Percentiles rank a stretch among this genome's conserved stretches.
phyloP scores from a whole-genome alignment of 2,113 vertebrate genomes.

The Spilogale gracilis region DNA sequence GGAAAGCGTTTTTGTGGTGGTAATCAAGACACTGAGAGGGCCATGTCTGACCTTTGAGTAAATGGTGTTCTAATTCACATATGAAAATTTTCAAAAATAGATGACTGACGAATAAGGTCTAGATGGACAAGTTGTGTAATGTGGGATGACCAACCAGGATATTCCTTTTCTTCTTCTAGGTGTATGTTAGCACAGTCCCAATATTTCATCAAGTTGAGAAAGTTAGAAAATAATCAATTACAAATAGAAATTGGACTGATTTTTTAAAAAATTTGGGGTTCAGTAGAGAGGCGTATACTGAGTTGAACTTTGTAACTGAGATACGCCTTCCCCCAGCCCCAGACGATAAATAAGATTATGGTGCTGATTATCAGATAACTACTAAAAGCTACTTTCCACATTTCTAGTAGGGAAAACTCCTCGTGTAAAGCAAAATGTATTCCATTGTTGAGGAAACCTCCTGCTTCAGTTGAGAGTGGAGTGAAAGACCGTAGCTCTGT shows the following conservation, averaged over 20 bases:
- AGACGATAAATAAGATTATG: not conserved
- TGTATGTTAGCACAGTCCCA: not conserved
- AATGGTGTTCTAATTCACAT: not conserved
- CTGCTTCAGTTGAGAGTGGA: not conserved
- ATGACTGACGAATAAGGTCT: not conserved
- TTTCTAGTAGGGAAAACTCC: constrained; percentile 2
- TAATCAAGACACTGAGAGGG: not conserved
- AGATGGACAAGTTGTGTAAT: not conserved
- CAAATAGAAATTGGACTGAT: constrained; percentile 5
- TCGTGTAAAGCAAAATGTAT: not conserved
- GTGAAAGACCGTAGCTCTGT: not conserved
- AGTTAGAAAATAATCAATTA: constrained; percentile 3
- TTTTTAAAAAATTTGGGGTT: not conserved
- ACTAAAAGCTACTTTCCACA: not conserved
- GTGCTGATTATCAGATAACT: not conserved
- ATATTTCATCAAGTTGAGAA: not conserved
- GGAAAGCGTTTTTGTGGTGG: not conserved
- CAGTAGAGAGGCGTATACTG: not conserved
- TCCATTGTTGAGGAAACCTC: not conserved
- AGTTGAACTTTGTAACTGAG: not conserved
- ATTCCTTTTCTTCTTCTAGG: not conserved
- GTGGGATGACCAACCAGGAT: not conserved
- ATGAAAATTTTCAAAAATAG: not conserved
- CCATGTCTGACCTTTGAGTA: not conserved
- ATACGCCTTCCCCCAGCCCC: not conserved